A percentile compares a stretch with the other conserved stretches of the same genome.
These are phyloP conservation scores for Theristus sp. DNA, from an alignment of 2,888 invertebrate species.

Conservation along the genomic window DNA sequence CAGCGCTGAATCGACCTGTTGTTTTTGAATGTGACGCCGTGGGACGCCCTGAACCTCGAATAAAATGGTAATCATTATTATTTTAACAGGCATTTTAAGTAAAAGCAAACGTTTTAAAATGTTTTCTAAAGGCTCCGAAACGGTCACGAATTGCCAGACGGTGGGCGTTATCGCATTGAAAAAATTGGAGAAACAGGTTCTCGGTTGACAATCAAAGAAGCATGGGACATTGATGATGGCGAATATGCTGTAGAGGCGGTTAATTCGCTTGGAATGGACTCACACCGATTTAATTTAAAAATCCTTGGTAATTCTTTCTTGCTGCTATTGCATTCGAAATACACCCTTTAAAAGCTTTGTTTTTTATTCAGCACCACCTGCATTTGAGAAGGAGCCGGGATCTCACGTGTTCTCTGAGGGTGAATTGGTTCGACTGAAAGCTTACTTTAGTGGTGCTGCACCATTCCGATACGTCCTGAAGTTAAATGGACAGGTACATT, in stretches of 20 bases:
- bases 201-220: constrained; percentile 65
- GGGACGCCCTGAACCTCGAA: constrained; percentile 59
- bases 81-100: no score
- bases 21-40: constrained; percentile 68
- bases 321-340: no score
- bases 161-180: constrained; percentile 45
- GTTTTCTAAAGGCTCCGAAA: constrained; percentile 49
- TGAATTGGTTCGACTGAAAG: constrained; percentile 91
- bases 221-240: constrained; percentile 59
- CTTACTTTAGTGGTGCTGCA: constrained; percentile 86
- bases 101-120: no score
- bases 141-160: constrained; percentile 63
- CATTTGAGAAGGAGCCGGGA: constrained; percentile 70
- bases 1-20: constrained; percentile 60
- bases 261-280: constrained; percentile 74
- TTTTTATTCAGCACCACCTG: constrained; percentile 52
- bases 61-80: no score
- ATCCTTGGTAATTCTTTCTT: no score
- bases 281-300: constrained; percentile 66
- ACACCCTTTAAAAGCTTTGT: no score
- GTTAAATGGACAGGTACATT: constrained; percentile 50
- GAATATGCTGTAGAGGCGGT: constrained; percentile 65
- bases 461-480: constrained; percentile 70
- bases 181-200: constrained; percentile 49
- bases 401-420: constrained; percentile 74